Base-by-base conservation (phyloP, 2,797 vertebrate species). In the Odontamblyopus lacepedii region DNA sequence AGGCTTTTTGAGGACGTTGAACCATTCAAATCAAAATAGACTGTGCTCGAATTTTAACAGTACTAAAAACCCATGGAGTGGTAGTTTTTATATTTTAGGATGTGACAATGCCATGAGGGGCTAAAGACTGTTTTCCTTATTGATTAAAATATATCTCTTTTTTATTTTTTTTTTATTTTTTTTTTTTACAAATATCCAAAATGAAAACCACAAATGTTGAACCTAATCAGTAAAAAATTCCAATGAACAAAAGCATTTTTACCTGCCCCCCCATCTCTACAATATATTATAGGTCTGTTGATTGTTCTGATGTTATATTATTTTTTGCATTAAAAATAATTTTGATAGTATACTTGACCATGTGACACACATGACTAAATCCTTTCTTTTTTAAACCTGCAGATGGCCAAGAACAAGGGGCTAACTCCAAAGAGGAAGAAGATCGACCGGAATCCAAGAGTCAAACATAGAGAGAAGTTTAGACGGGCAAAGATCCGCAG, bases 331-430 rank as follows among this genome's bases (percentile, higher is more conserved):
- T 53, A 16, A 44, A 44, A 12, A 44, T 44, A 12, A 44, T 44
- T 44, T 48, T 48, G 44, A 4, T 16, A 16, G 35, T n/a, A 15
- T 32, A 30, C 32, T n/a, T 8, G 11, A 63, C n/a, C 15, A 12
- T n/a, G 19, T 6, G 23, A 5, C 13, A 48, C 23, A 15, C 11
- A 11, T 38, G 1, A 67, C 9, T 66, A 66, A n/a, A 15, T 60
- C 1, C 15, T 15, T 67, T 51, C 7, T 53, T 30, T 66, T 4
- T 48, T 8, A 30, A 66, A 66, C 76, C 71, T 53, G 74, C 84
- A 99, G 95, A 99, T 99, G 92, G 94, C 96, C 63, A 99, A 99
- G 90, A 99, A 99, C 84, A 97, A 95, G 87, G 98, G 98, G 6
- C 96, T 99, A 18, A 98, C 96, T 0, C 97, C 98, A 32, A 96